These are phyloP conservation scores for Salpingus planirostris DNA, from an alignment of 2,888 invertebrate genomes.

Conservation along the genomic window DNA sequence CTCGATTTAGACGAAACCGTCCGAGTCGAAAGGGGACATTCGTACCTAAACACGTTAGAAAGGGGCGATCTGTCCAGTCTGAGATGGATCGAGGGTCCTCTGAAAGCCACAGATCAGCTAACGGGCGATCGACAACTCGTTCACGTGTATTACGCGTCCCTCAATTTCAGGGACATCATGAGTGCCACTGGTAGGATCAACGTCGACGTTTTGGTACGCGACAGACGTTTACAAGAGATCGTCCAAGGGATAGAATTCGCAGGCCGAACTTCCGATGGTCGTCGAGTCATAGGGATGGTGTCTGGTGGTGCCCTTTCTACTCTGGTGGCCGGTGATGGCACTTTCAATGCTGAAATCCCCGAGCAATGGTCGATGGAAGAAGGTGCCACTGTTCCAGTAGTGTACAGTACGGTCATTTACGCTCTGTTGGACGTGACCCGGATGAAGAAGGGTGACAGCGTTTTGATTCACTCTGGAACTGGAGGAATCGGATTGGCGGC, in stretches of 20 bases:
- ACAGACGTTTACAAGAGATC: constrained; percentile 54
- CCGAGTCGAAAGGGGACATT: constrained; percentile 51
- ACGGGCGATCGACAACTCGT: neutral
- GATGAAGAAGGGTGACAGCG: constrained; percentile 23
- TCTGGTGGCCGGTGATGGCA: constrained; percentile 42
- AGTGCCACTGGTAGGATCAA: constrained; percentile 82
- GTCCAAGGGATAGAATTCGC: constrained; percentile 62
- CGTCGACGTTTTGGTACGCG: constrained; percentile 66
- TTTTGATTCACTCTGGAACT: constrained; percentile 50
- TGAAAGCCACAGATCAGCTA: constrained; percentile 16
- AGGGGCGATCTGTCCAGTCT: constrained; percentile 82
- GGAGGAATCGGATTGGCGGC: constrained; percentile 69
- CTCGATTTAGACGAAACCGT: constrained; percentile 51
- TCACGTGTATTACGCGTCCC: constrained; percentile 53
- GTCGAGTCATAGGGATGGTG: constrained; percentile 42
- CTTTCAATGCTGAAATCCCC: constrained; percentile 46
- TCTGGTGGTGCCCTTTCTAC: constrained; percentile 47
- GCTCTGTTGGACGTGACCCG: constrained; percentile 24
- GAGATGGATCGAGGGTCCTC: constrained; percentile 69
- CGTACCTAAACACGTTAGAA: constrained; percentile 65
- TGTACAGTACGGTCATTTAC: constrained; percentile 44
- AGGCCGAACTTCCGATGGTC: constrained; percentile 40
- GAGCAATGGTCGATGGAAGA: constrained; percentile 48
- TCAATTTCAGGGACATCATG: constrained; percentile 95
- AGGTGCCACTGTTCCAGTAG: constrained; percentile 53